These are phyloP conservation scores for Anorthoa munda DNA, from an alignment of 2,888 invertebrate species.

Conservation along the genomic window DNA sequence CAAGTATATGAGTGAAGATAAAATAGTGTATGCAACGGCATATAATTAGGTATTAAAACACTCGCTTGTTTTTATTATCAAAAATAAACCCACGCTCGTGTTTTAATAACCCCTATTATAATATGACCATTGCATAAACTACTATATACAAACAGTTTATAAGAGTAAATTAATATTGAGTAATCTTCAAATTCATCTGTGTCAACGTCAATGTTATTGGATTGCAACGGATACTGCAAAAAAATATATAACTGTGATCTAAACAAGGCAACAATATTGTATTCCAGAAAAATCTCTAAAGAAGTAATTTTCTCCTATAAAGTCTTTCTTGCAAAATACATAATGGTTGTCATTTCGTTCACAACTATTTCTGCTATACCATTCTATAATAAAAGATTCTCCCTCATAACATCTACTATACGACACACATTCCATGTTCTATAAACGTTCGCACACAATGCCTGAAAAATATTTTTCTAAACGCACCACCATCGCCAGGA, in stretches of 20 bases:
- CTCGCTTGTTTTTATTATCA: no score
- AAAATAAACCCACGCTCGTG: no score
- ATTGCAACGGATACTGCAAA: not conserved
- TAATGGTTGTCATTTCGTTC: not conserved
- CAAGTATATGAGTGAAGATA: no score
- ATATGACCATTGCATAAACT: no score
- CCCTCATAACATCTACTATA: constrained; percentile 14
- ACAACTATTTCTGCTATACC: constrained; percentile 1
- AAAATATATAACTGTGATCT: not conserved
- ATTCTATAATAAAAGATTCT: constrained; percentile 3
- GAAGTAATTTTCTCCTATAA: not conserved
- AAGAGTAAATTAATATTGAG: no score
- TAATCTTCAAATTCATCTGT: not conserved
- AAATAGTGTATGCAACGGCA: no score
- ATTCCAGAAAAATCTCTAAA: not conserved
- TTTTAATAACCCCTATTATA: no score
- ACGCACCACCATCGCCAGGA: constrained; percentile 57
- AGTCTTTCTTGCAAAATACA: not conserved
- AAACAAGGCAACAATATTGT: not conserved
- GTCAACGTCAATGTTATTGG: not conserved
- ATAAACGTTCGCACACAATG: constrained; percentile 39
- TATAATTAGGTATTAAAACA: no score
- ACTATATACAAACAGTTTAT: no score
- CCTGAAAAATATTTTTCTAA: constrained; percentile 52
- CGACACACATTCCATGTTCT: constrained; percentile 27